Base-by-base conservation (phyloP, 2,888 invertebrate genomes). In the Chydorus sphaericus region DNA sequence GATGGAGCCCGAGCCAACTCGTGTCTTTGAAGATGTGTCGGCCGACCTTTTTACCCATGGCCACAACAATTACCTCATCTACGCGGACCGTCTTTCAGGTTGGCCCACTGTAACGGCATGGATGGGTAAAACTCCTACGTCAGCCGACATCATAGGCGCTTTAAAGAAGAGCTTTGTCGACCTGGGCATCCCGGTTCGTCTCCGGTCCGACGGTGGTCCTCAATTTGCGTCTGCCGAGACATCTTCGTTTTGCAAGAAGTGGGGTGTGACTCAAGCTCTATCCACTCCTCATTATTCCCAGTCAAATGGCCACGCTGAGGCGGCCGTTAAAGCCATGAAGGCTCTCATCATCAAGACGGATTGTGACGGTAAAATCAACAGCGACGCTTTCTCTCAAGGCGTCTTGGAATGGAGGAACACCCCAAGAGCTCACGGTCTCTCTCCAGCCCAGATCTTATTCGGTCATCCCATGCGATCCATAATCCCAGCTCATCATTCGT, bases 81-180 rank as follows among this genome's bases (percentile, higher is more conserved):
- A 48, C 23, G 55, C n/a, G 20, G 55, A 54, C 28, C 44, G 55
- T 28, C 44, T 48, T 50, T 54, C 55, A 11, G 50, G 50, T 18
- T 50, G 28, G 30, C 54, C 54, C 3, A 30, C 54, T 28, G 56
- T 57, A 29, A 44, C 44, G 6, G 44, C n/a, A 18, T 54, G 37
- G 39, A 60, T 48, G 39, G 20, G 31, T n/a, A 54, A 57, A 49
- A 48, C 55, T 8, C 57, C 60, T 8, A 53, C 55, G 20, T 31
- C 54, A 4, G 18, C 26, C 28, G 48, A 30, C n/a, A 28, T 55
- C n/a, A 53, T 53, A 3, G 33, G 33, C 16, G 29, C 44, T 4
- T 23, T 60, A 14, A 56, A 57, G 7, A 36, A 53, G 38, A 36
- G 49, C 14, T 60, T 60, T 48, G 52, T 54, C 18, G 26, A 33